A percentile compares a stretch with the other conserved stretches of the same genome.
Evolutionary conservation across 2,113 vertebrate genomes (phyloP).

Genomic region (Acanthisitta chloris): DNA sequence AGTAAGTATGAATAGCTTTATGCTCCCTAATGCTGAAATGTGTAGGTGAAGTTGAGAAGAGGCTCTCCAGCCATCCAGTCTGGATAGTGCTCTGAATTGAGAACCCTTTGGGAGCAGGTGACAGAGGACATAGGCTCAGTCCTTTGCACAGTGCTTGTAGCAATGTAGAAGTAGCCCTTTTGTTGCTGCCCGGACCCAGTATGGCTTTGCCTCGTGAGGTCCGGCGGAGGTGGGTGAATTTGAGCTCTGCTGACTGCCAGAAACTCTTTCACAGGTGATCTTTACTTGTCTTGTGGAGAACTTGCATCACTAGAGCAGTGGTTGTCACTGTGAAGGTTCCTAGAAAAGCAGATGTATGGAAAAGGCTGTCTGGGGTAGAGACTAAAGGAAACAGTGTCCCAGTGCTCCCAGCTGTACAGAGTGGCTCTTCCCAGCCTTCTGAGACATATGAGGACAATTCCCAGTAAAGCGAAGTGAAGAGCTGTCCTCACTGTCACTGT

Average conservation of each 20-base stretch:
- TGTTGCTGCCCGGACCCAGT: neutral
- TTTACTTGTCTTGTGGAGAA: neutral
- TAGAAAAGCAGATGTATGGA: neutral
- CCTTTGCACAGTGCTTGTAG: neutral
- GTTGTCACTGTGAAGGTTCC: neutral
- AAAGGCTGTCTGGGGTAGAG: neutral
- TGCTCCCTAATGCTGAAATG: slow-evolving; percentile 4
- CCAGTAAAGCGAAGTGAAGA: neutral
- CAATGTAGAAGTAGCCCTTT: neutral
- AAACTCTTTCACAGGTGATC: neutral
- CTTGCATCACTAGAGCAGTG: neutral
- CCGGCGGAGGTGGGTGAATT: neutral
- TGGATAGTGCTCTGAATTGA: neutral
- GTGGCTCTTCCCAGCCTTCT: neutral
- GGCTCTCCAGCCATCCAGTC: neutral
- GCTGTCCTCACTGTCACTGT: neutral
- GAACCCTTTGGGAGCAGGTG: neutral
- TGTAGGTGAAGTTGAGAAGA: neutral
- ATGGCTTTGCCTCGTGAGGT: neutral
- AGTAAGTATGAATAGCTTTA: slow-evolving; percentile 79
- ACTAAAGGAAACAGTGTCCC: neutral
- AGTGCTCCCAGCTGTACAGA: neutral
- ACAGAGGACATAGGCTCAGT: neutral
- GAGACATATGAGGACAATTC: neutral
- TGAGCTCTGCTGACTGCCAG: neutral